These are phyloP conservation scores for Acronicta leporina DNA, from an alignment of 2,888 invertebrate genomes.

Conservation along the genomic window DNA sequence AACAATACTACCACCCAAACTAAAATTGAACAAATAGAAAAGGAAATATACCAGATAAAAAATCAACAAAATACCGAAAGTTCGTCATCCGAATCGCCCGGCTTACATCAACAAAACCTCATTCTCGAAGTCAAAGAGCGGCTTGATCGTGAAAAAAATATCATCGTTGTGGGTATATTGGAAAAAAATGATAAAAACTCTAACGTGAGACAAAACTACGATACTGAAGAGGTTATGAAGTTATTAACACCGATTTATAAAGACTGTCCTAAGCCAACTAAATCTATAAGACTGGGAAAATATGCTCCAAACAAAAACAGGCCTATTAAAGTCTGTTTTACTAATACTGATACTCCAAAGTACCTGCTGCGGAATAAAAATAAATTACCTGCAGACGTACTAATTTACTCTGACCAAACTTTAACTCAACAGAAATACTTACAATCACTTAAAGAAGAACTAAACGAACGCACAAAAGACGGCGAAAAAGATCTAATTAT, in stretches of 20 bases:
- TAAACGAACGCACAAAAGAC: no score
- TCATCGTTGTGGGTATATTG: conserved; percentile 13
- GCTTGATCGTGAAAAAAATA: conserved; percentile 10
- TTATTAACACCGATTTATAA: conserved; percentile 17
- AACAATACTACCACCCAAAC: no score
- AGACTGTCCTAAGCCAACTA: conserved; percentile 42
- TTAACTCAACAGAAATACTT: no score
- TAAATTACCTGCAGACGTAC: no score
- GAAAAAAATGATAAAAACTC: conserved; percentile 39
- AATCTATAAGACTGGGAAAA: conserved; percentile 48
- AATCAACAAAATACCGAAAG: conserved; percentile 2
- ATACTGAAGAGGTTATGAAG: conserved; percentile 31
- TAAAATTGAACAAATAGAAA: neutral
- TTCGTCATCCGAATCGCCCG: conserved; percentile 4
- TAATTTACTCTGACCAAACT: no score
- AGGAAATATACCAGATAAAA: conserved; percentile 12
- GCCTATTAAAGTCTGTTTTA: conserved; percentile 44
- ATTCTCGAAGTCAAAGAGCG: conserved; percentile 18
- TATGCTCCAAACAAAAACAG: conserved; percentile 34
- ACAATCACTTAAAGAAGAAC: no score
- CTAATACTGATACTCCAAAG: no score
- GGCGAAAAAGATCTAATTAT: no score
- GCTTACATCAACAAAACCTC: conserved; percentile 16
- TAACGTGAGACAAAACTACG: conserved; percentile 27
- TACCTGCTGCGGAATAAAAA: no score